Percentiles rank a stretch among this genome's conserved stretches.
Conservation (phyloP, 2,797 vertebrate species). For the Esox masquinongy region DNA sequence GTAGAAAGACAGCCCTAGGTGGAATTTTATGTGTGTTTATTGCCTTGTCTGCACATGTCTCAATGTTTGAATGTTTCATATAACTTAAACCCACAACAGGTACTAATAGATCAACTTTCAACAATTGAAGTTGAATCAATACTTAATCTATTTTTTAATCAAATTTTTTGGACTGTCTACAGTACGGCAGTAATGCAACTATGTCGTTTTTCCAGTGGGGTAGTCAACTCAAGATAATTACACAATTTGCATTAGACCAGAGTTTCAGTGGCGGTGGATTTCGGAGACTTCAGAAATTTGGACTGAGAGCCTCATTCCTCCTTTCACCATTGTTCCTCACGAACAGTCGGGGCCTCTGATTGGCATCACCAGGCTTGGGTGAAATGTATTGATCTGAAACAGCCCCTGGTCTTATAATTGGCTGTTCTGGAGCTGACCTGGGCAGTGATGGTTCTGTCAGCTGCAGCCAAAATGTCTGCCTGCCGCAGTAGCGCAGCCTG, state of each 20-base stretch:
- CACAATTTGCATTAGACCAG: constrained; percentile 29
- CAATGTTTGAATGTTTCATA: constrained; percentile 49
- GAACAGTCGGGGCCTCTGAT: constrained; percentile 48
- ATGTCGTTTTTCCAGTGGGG: constrained; percentile 51
- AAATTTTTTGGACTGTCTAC: background rate
- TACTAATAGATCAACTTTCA: constrained; percentile 11
- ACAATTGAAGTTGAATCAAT: background rate
- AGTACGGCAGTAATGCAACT: constrained; percentile 33
- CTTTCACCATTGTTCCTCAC: constrained; percentile 35
- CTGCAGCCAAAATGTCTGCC: constrained; percentile 66
- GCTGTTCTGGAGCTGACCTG: constrained; percentile 64
- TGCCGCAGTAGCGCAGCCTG: constrained; percentile 65
- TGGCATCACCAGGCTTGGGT: constrained; percentile 50
- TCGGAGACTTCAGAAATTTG: constrained; percentile 36
- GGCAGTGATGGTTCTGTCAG: constrained; percentile 55
- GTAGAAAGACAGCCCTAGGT: constrained; percentile 48
- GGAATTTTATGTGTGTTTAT: constrained; percentile 66
- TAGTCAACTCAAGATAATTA: constrained; percentile 47
- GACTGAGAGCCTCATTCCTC: constrained; percentile 26
- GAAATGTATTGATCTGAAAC: constrained; percentile 64
- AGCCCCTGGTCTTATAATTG: constrained; percentile 60
- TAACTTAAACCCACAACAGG: constrained; percentile 36
- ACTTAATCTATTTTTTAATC: background rate
- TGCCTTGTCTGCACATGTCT: constrained; percentile 64
- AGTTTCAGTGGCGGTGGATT: constrained; percentile 23